Conservation (phyloP, 2,113 vertebrate species). For the Oceanites oceanicus region DNA sequence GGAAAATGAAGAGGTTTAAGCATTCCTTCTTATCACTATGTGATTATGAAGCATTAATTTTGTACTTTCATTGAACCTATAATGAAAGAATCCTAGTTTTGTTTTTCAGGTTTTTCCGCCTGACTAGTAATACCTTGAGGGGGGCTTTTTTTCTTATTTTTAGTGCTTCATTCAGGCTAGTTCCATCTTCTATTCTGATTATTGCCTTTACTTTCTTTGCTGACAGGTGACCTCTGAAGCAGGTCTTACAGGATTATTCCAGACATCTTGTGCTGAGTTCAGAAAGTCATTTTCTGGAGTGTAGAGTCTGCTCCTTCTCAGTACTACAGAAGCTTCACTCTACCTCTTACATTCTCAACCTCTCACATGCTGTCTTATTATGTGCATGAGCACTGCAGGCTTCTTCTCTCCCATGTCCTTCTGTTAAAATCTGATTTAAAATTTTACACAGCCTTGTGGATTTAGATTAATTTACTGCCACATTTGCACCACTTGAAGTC, state of each 20-base stretch:
- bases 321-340: neutral
- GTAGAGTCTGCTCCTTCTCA: neutral
- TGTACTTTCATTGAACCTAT: rapidly evolving
- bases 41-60: neutral
- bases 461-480: neutral
- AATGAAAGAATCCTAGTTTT: neutral
- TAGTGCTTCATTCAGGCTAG: neutral
- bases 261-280: neutral
- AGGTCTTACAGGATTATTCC: neutral
- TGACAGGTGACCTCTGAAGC: neutral
- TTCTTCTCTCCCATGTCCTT: neutral
- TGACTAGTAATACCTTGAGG: neutral
- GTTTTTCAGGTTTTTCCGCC: neutral
- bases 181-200: neutral
- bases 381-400: neutral
- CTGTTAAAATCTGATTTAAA: neutral
- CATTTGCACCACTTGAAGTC: neutral
- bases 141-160: neutral
- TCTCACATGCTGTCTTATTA: neutral
- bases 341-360: neutral
- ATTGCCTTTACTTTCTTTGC: neutral
- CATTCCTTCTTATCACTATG: neutral
- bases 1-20: neutral
- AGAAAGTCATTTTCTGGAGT: neutral
- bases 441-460: neutral